Conservation (phyloP, 2,113 vertebrate genomes). For the Glaucomys volans region DNA sequence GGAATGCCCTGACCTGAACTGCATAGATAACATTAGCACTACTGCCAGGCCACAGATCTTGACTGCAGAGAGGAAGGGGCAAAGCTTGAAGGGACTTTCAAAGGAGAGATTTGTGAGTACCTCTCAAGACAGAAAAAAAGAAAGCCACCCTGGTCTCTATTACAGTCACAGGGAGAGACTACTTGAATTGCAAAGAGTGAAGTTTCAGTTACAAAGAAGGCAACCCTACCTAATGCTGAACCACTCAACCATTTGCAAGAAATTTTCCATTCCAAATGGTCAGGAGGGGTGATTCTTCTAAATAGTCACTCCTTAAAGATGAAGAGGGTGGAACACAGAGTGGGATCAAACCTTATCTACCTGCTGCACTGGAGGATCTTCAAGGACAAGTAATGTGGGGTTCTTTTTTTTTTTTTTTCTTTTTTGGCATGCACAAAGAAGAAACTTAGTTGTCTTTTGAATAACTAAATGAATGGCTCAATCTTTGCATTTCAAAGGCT, state of each 20-base stretch:
- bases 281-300: not conserved
- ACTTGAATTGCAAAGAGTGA: slow-evolving; percentile 41
- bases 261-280: not conserved
- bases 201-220: not conserved
- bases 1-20: slow-evolving; percentile 69
- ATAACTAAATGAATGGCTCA: slow-evolving; percentile 29
- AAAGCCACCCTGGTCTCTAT: not conserved
- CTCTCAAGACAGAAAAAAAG: slow-evolving; percentile 52
- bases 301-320: not conserved
- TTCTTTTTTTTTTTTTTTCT: not conserved
- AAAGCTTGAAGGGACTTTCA: slow-evolving; percentile 11
- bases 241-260: not conserved
- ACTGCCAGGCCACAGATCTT: slow-evolving; percentile 17
- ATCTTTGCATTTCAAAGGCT: slow-evolving; percentile 65
- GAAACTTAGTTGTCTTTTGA: slow-evolving; percentile 27
- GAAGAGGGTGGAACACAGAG: not conserved
- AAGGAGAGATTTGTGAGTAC: slow-evolving; percentile 61
- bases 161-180: not conserved
- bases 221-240: not conserved
- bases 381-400: not conserved
- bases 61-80: not conserved
- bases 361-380: not conserved
- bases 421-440: slow-evolving; percentile 16
- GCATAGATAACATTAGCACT: slow-evolving; percentile 29
- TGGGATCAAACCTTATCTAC: not conserved